Evolutionary conservation across 2,888 invertebrate genomes (phyloP).

Genomic region (Lochmaea capreae): DNA sequence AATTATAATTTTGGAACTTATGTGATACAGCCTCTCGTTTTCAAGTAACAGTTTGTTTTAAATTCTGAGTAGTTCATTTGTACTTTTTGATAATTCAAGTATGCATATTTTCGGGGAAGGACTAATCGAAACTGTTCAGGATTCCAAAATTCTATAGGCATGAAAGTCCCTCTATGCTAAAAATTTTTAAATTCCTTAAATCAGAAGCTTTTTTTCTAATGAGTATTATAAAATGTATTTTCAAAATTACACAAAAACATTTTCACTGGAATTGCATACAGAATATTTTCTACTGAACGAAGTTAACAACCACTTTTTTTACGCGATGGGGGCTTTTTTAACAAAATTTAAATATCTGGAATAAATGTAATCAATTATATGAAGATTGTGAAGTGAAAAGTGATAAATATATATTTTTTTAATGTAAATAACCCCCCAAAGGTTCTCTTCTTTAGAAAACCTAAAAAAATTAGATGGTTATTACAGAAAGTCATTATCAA

Average conservation of each 20-base stretch:
- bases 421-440: not conserved
- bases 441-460: no score
- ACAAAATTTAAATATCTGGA: not conserved
- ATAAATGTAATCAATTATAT: not conserved
- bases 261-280: not conserved
- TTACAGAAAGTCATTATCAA: not conserved
- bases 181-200: no score
- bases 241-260: not conserved
- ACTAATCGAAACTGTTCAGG: no score
- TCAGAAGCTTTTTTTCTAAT: not conserved
- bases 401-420: not conserved
- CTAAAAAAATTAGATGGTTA: not conserved
- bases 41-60: not conserved
- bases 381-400: not conserved
- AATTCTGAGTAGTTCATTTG: not conserved
- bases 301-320: no score
- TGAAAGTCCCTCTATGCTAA: no score
- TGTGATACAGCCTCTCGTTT: not conserved
- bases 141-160: no score
- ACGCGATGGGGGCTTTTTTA: no score
- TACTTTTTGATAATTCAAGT: not conserved
- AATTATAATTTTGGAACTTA: not conserved
- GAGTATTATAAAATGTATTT: not conserved
- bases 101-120: no score
- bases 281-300: no score